These are phyloP conservation scores for Microcaecilia unicolor DNA, from an alignment of 2,797 vertebrate species.

Conservation along the genomic window DNA sequence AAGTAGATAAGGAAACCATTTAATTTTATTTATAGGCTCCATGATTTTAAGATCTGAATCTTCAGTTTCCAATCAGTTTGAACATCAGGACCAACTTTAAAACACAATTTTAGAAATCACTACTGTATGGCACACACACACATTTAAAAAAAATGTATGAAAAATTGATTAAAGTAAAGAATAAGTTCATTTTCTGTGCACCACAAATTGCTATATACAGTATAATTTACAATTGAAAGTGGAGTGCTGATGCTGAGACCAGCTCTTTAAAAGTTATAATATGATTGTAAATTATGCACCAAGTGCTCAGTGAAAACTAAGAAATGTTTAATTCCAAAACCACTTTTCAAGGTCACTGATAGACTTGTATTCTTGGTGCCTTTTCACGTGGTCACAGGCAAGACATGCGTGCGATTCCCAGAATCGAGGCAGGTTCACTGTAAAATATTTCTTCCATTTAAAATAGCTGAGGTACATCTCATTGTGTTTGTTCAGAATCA, in stretches of 20 bases:
- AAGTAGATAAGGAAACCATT: slow-evolving; percentile 10
- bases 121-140: slow-evolving; percentile 5
- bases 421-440: slow-evolving; percentile 82
- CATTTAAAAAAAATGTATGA: slow-evolving; percentile 22
- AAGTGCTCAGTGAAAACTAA: slow-evolving; percentile 13
- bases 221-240: slow-evolving; percentile 39
- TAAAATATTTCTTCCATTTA: slow-evolving; percentile 91
- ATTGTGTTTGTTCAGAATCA: slow-evolving; percentile 88
- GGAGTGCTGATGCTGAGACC: slow-evolving; percentile 20
- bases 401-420: slow-evolving; percentile 95
- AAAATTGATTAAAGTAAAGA: slow-evolving; percentile 35
- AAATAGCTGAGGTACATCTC: slow-evolving; percentile 90
- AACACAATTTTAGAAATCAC: slow-evolving; percentile 17
- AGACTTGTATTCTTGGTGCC: slow-evolving; percentile 89
- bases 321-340: slow-evolving; percentile 80
- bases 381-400: slow-evolving; percentile 86
- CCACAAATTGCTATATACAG: slow-evolving; percentile 38
- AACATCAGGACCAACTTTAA: slow-evolving; percentile 18
- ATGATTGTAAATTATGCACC: slow-evolving; percentile 45
- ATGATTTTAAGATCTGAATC: slow-evolving; percentile 7
- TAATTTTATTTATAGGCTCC: slow-evolving; percentile 23
- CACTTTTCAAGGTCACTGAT: slow-evolving; percentile 91
- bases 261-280: slow-evolving; percentile 40
- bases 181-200: slow-evolving; percentile 45
- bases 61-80: slow-evolving; percentile 18